Conservation (phyloP, 2,888 invertebrate species). For the Dione vanillae region DNA sequence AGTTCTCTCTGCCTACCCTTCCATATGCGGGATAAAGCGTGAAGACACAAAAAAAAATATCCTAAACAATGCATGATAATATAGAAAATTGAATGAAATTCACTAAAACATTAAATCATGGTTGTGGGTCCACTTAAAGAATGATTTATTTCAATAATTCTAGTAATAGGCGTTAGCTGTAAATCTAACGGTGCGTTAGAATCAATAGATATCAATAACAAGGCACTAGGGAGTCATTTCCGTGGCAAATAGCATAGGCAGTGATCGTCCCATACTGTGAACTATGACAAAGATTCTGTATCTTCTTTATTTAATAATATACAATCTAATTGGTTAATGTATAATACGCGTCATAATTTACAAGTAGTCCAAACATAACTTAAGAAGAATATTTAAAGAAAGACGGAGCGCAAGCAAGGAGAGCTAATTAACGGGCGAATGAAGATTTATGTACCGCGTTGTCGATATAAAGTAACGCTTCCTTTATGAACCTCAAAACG, state of each 20-base stretch:
- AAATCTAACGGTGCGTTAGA: constrained; percentile 77
- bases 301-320: constrained; percentile 8
- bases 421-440: constrained; percentile 78
- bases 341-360: constrained; percentile 35
- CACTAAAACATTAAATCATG: constrained; percentile 8
- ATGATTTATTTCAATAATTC: constrained; percentile 31
- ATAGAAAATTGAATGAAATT: background rate
- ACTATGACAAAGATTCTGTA: constrained; percentile 12
- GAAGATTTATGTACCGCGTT: constrained; percentile 82
- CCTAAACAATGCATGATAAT: background rate
- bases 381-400: constrained; percentile 45
- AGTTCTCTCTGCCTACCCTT: too few relatives aligned
- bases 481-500: constrained; percentile 84
- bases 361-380: constrained; percentile 40
- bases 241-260: constrained; percentile 40
- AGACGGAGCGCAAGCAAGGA: constrained; percentile 52
- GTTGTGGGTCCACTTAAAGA: constrained; percentile 7
- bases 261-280: constrained; percentile 25
- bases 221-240: constrained; percentile 72
- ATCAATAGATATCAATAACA: constrained; percentile 80
- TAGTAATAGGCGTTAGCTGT: constrained; percentile 56
- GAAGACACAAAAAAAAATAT: too few relatives aligned
- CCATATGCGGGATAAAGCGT: too few relatives aligned
- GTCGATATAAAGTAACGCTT: constrained; percentile 83
- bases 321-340: constrained; percentile 1